Evolutionary conservation across 2,888 invertebrate species (phyloP).

Genomic region (Eupelmus urozonus): DNA sequence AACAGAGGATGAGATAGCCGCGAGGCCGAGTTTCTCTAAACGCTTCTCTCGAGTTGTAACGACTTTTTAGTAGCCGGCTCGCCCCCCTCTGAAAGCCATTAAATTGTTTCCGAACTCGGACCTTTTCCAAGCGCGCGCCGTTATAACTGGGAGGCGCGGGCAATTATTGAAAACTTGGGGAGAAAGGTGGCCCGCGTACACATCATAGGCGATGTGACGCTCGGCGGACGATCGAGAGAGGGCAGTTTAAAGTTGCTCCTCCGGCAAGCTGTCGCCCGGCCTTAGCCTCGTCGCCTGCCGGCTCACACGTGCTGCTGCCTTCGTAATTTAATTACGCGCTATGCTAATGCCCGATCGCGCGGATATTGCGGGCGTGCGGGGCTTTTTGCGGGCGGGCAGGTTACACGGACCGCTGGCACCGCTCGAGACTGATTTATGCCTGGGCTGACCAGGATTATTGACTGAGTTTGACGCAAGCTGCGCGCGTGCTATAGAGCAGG

Average conservation of each 20-base stretch:
- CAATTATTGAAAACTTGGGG: conserved; percentile 72
- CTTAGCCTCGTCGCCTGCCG: background rate
- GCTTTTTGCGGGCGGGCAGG: background rate
- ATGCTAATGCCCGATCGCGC: conserved; percentile 29
- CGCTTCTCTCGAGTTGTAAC: conserved; percentile 69
- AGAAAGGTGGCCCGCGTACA: background rate
- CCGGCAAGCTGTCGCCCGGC: conserved; percentile 26
- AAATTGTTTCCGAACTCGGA: conserved; percentile 66
- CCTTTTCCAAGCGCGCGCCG: conserved; percentile 64
- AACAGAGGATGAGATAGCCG: conserved; percentile 61
- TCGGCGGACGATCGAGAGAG: background rate
- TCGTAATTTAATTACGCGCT: conserved; percentile 45
- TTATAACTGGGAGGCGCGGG: conserved; percentile 65
- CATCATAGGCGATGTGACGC: conserved; percentile 12
- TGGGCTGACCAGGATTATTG: too few species aligned
- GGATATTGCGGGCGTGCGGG: conserved; percentile 22
- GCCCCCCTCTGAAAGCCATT: conserved; percentile 66
- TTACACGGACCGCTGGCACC: too few species aligned
- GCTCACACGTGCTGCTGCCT: conserved; percentile 31
- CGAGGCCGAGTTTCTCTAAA: conserved; percentile 62
- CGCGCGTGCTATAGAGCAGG: too few species aligned
- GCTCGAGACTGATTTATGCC: too few species aligned
- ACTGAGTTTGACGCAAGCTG: too few species aligned
- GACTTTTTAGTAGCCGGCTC: conserved; percentile 68
- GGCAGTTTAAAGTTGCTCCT: conserved; percentile 35